Conservation (phyloP, 1,140 invertebrate genomes). For the Drosophila bifasciata region DNA sequence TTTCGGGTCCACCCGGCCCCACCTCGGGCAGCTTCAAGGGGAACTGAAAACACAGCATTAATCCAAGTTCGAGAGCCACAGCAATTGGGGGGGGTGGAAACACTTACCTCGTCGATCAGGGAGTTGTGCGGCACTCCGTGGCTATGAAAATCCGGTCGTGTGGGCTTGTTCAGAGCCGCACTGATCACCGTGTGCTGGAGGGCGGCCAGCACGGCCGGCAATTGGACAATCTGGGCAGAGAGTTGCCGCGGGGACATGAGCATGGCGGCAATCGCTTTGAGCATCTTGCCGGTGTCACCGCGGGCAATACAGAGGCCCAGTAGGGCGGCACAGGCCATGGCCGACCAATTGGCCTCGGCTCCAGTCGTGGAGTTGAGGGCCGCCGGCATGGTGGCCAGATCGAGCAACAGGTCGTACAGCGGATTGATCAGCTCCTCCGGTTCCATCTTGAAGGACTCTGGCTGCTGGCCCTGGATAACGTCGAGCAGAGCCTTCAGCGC, state of each 20-base stretch:
- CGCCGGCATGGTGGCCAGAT: conserved; percentile 89
- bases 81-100: no score
- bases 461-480: conserved; percentile 91
- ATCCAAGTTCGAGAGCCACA: not conserved
- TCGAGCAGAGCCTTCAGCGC: conserved; percentile 94
- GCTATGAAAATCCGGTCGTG: conserved; percentile 93
- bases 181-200: conserved; percentile 96
- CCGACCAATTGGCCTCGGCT: conserved; percentile 89
- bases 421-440: conserved; percentile 91
- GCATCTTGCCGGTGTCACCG: conserved; percentile 96
- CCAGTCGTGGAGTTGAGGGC: conserved; percentile 83
- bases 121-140: conserved; percentile 93
- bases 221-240: conserved; percentile 92
- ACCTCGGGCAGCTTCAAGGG: conserved; percentile 47
- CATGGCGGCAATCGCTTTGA: conserved; percentile 93
- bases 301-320: conserved; percentile 95
- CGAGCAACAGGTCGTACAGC: conserved; percentile 91
- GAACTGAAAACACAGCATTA: conserved; percentile 44
- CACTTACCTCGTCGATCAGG: conserved; percentile 89
- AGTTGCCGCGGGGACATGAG: conserved; percentile 93
- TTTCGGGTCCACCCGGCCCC: conserved; percentile 12
- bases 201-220: conserved; percentile 93
- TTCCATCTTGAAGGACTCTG: conserved; percentile 85
- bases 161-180: conserved; percentile 92
- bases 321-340: conserved; percentile 95